These are phyloP conservation scores for Spinus olivaceus DNA, from an alignment of 2,797 vertebrate species.

Conservation along the genomic window DNA sequence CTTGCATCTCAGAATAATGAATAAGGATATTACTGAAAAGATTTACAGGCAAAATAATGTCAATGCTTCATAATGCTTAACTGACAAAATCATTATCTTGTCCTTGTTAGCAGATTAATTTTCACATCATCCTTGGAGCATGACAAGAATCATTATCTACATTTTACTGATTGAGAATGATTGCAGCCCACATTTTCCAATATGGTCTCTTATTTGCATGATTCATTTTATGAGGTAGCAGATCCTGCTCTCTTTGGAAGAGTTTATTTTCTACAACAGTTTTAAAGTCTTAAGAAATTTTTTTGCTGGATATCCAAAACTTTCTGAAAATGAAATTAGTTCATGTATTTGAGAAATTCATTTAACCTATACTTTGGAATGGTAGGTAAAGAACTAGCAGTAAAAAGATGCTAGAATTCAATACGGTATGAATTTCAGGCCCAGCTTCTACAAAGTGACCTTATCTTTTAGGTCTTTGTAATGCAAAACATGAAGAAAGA, in stretches of 20 bases:
- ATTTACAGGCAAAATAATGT: neutral
- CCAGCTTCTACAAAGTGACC: neutral
- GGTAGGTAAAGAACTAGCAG: neutral
- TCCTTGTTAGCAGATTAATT: slow-evolving; percentile 6
- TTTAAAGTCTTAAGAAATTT: neutral
- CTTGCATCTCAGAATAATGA: neutral
- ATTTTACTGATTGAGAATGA: neutral
- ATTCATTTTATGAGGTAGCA: neutral
- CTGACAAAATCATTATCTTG: neutral
- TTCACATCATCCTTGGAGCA: neutral
- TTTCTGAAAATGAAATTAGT: neutral
- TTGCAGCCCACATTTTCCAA: neutral
- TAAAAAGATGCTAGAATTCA: neutral
- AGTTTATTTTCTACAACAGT: neutral
- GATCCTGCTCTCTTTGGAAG: neutral
- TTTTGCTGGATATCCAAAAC: neutral
- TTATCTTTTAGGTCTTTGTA: neutral
- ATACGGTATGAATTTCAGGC: neutral
- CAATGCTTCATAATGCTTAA: neutral
- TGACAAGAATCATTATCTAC: neutral
- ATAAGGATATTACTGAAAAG: neutral
- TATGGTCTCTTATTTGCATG: neutral
- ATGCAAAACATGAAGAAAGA: neutral
- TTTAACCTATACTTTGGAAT: neutral
- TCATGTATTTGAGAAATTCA: neutral